phyloP scores from a whole-genome alignment of 2,113 vertebrate genomes.

The Glaucidium brasilianum region DNA sequence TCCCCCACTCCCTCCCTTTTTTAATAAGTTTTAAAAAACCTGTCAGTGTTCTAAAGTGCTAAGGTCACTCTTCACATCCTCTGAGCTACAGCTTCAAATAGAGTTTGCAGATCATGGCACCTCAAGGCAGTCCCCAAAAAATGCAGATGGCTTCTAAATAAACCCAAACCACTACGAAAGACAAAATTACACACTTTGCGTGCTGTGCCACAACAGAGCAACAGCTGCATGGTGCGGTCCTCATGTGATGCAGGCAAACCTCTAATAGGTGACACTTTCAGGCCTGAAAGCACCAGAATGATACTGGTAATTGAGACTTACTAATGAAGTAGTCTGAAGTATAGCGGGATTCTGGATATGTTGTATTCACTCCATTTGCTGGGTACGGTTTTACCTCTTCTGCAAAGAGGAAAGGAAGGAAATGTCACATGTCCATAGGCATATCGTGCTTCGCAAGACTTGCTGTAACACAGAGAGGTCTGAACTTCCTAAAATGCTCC shows the following conservation, averaged over 20 bases:
- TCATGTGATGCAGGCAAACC: background rate
- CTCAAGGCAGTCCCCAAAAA: background rate
- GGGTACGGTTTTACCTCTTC: constrained; percentile 93
- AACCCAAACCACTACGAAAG: background rate
- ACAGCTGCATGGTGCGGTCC: too few species aligned
- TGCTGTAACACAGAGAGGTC: background rate
- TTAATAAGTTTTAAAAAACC: background rate
- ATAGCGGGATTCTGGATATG: constrained; percentile 93
- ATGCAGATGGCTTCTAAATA: background rate
- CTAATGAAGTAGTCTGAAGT: constrained; percentile 98
- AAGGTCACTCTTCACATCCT: background rate
- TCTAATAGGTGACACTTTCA: background rate
- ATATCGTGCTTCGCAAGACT: background rate
- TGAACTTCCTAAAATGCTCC: background rate
- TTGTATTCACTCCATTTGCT: constrained; percentile 84
- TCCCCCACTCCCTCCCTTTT: background rate
- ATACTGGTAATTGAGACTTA: constrained; percentile 77
- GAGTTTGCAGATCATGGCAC: background rate
- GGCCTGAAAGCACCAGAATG: background rate
- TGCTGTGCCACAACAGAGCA: background rate
- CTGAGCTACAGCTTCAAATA: background rate
- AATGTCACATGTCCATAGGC: background rate
- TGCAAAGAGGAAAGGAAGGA: constrained; percentile 71
- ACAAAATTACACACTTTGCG: background rate
- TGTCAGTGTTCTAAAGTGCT: background rate